Evolutionary conservation across 2,888 invertebrate species (phyloP).

Genomic region (Scaptomyza polygonia): DNA sequence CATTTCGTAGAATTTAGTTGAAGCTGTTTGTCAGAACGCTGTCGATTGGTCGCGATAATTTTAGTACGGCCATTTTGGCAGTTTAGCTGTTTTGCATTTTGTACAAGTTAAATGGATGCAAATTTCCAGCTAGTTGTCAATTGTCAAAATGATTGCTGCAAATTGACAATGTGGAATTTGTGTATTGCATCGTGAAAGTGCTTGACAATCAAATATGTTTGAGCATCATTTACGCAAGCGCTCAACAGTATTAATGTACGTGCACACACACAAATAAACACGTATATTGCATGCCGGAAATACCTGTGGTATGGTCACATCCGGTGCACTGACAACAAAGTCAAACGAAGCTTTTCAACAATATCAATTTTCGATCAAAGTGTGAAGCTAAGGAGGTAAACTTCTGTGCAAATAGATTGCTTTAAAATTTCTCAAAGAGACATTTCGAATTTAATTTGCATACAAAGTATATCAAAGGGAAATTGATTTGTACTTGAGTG

Average conservation of each 20-base stretch:
- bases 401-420: background rate
- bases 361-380: background rate
- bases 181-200: constrained; percentile 2
- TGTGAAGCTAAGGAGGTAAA: background rate
- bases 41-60: background rate
- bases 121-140: constrained; percentile 32
- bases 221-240: constrained; percentile 26
- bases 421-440: background rate
- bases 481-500: background rate
- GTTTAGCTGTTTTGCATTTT: constrained; percentile 17
- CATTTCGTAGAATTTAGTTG: background rate
- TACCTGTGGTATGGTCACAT: constrained; percentile 27
- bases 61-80: background rate
- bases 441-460: background rate
- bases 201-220: constrained; percentile 41
- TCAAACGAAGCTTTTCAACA: background rate
- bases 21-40: background rate
- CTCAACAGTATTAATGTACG: constrained; percentile 22
- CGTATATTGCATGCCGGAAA: constrained; percentile 37
- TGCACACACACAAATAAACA: background rate
- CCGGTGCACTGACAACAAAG: constrained; percentile 8
- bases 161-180: constrained; percentile 38
- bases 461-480: background rate
- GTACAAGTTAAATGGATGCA: constrained; percentile 46
- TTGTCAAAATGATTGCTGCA: constrained; percentile 43